Conservation (phyloP, 2,888 invertebrate genomes). For the Scaptomyza cyrtandrae region DNA sequence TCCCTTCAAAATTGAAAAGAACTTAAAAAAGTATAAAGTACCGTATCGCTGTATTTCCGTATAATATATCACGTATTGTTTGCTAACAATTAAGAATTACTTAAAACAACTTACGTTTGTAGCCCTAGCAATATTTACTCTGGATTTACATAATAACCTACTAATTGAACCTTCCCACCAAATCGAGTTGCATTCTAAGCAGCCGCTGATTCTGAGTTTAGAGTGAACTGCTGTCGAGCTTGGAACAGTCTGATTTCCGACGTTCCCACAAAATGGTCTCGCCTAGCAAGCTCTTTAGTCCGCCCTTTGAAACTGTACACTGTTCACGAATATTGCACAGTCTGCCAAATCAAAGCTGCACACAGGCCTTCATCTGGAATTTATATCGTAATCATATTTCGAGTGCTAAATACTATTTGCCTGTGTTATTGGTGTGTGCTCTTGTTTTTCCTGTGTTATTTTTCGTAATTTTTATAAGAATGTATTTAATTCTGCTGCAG, state of each 20-base stretch:
- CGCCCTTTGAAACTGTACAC: constrained; percentile 36
- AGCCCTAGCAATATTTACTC: neutral
- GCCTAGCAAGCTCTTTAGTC: constrained; percentile 49
- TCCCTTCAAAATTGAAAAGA: neutral
- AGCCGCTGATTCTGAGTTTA: neutral
- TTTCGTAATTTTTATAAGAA: neutral
- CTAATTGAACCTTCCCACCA: neutral
- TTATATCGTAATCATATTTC: constrained; percentile 65
- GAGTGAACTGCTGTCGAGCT: neutral
- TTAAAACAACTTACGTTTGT: neutral
- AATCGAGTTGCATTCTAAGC: neutral
- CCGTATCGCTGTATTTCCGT: neutral
- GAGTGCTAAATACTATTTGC: constrained; percentile 57
- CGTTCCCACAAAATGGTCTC: constrained; percentile 42
- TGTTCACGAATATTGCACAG: constrained; percentile 48
- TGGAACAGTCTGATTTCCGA: constrained; percentile 22
- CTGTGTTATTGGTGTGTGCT: constrained; percentile 54
- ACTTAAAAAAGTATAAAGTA: neutral
- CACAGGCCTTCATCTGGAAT: constrained; percentile 57
- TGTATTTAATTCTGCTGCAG: constrained; percentile 24
- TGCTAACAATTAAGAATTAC: neutral
- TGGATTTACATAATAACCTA: constrained; percentile 1
- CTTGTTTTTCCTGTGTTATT: neutral
- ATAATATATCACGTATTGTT: neutral
- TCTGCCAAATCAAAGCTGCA: constrained; percentile 53